These are phyloP conservation scores for Halocynthia roretzi DNA, from an alignment of 23 tunicate genomes.

Conservation along the genomic window DNA sequence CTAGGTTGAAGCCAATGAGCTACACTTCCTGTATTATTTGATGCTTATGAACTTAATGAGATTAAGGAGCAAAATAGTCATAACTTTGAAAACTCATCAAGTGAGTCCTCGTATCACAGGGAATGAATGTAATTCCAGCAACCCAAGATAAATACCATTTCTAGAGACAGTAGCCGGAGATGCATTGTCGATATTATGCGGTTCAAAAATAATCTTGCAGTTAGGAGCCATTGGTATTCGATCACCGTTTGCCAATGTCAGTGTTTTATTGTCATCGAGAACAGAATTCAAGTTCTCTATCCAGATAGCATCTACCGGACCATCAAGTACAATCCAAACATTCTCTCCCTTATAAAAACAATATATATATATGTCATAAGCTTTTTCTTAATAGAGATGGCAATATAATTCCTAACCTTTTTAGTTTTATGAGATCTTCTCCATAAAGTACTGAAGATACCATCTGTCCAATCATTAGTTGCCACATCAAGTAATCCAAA, in stretches of 20 bases:
- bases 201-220: conserved; percentile 92
- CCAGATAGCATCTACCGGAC: conserved; percentile 99
- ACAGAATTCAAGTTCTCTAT: conserved; percentile 95
- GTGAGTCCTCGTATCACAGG: no score
- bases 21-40: no score
- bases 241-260: conserved; percentile 96
- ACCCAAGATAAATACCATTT: conserved; percentile 38
- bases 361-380: neutral
- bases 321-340: conserved; percentile 94
- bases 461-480: conserved; percentile 99
- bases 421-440: conserved; percentile 92
- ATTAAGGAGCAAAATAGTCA: no score
- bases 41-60: no score
- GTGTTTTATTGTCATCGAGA: conserved; percentile 91
- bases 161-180: conserved; percentile 97
- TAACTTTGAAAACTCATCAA: no score
- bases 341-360: conserved; percentile 60
- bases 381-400: no score
- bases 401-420: conserved; percentile 25
- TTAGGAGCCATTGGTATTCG: conserved; percentile 98
- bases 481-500: conserved; percentile 96
- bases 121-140: no score
- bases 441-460: conserved; percentile 94
- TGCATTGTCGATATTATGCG: conserved; percentile 96
- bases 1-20: no score